Conservation (phyloP, 2,797 vertebrate species). For the Sebastes aleutianus region DNA sequence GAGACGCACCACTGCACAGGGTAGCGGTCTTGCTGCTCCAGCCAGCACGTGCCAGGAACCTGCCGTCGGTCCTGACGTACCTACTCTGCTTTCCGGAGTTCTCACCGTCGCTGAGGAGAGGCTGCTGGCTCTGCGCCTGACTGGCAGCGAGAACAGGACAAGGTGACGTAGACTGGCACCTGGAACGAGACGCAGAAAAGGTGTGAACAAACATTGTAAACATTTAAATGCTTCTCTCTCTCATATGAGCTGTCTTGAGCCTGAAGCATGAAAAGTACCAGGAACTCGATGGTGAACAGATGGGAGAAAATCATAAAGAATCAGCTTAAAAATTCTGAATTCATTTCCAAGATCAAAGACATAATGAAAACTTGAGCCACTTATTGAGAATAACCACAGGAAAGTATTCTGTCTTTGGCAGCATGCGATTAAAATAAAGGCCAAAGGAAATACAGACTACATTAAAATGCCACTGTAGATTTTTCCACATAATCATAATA, state of each 20-base stretch:
- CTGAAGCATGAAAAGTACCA: constrained; percentile 38
- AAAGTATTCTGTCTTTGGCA: constrained; percentile 79
- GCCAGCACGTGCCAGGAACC: constrained; percentile 83
- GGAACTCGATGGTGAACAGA: constrained; percentile 51
- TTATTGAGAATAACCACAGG: constrained; percentile 68
- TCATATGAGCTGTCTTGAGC: constrained; percentile 5
- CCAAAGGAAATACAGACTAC: constrained; percentile 76
- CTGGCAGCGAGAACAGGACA: constrained; percentile 85
- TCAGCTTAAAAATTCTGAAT: constrained; percentile 57
- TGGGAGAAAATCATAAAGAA: constrained; percentile 43
- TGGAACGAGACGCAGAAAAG: constrained; percentile 70
- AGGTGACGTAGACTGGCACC: constrained; percentile 92
- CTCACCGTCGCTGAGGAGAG: constrained; percentile 87
- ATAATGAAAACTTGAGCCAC: constrained; percentile 63
- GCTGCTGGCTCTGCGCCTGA: constrained; percentile 83
- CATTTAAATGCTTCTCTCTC: neutral
- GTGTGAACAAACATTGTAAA: constrained; percentile 1
- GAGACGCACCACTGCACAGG: constrained; percentile 76
- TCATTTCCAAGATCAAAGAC: constrained; percentile 63
- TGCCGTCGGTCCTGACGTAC: constrained; percentile 83
- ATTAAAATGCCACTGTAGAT: constrained; percentile 71
- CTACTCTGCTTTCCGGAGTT: constrained; percentile 79
- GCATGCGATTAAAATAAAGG: constrained; percentile 44
- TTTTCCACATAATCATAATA: constrained; percentile 75
- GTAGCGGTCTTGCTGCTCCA: constrained; percentile 78